Conservation (phyloP, 2,113 vertebrate genomes). For the Sinocyclocheilus rhinocerous region DNA sequence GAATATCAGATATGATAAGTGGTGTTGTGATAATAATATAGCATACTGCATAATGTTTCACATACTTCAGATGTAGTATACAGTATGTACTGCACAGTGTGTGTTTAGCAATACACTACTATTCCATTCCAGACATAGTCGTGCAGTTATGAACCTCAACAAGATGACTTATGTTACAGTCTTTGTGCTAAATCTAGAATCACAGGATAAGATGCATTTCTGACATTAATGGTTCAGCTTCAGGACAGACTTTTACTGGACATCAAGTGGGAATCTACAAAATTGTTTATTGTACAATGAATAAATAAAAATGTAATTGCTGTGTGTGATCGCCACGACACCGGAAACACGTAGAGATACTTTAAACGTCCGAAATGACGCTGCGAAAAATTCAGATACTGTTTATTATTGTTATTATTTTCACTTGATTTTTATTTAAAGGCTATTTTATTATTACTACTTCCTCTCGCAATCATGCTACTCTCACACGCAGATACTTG, state of each 20-base stretch:
- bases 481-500: no score
- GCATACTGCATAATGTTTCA: not conserved
- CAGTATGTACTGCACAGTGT: not conserved
- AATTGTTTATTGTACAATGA: not conserved
- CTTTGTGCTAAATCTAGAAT: slow-evolving; percentile 17
- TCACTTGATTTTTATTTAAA: not conserved
- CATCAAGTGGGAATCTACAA: not conserved
- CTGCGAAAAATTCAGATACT: not conserved
- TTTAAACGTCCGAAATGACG: slow-evolving; percentile 17
- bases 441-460: no score
- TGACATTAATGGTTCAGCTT: not conserved
- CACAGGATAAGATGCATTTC: not conserved
- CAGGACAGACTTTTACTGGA: not conserved
- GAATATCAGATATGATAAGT: not conserved
- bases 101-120: not conserved
- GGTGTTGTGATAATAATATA: not conserved
- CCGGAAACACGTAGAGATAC: slow-evolving; percentile 86
- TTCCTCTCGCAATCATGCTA: no score
- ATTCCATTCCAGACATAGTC: not conserved
- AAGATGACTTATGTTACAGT: not conserved
- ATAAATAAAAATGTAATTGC: not conserved
- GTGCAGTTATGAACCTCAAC: not conserved
- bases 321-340: slow-evolving; percentile 86
- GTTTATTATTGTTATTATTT: not conserved
- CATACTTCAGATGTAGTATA: not conserved